Base-by-base conservation (phyloP, 2,888 invertebrate genomes). In the Steromphala cineraria region DNA sequence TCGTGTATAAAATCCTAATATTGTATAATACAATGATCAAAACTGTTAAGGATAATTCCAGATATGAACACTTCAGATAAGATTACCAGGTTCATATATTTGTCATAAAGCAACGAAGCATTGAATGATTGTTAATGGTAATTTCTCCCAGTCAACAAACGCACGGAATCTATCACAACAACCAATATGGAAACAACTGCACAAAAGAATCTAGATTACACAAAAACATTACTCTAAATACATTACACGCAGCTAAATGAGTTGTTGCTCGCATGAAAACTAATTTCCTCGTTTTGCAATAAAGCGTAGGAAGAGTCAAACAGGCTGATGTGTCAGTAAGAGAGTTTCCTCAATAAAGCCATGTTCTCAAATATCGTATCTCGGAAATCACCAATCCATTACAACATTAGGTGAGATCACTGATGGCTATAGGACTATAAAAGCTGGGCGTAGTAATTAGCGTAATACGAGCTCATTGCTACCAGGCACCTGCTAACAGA, bases 361-460 rank as follows among this genome's bases (percentile, higher is more conserved):
- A 46, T 46, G 10, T 46, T 46, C 46, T 46, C 46, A 46, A 46
- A 46, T 46, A 46, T 46, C 46, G 46, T 46, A 46, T 46, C 28
- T 71, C 71, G 31, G 36, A 71, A 71, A 71, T 71, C 28, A 36
- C 40, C 36, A 71, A 71, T 71, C 71, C 71, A 71, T 71, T 71
- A 71, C 19, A 31, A 71, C 31, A 8, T 36, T 46, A 15, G 19
- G 71, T 71, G 71, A 36, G 19, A 17, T 31, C 15, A 71, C 71
- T 36, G 71, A 36, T n/a, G 36, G 36, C 28, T 36, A 36, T 36
- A 71, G 36, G 31, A 40, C 71, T 71, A 71, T 71, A 71, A 71
- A 71, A 28, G 19, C 36, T 36, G 19, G 71, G 31, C 71, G 56
- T 24, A n/a, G 36, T 71, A 71, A 71, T 71, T 71, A 71, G 71